A percentile compares a stretch with the other conserved stretches of the same genome.
Conservation (phyloP, 2,113 vertebrate genomes). For the Thermophis baileyi region DNA sequence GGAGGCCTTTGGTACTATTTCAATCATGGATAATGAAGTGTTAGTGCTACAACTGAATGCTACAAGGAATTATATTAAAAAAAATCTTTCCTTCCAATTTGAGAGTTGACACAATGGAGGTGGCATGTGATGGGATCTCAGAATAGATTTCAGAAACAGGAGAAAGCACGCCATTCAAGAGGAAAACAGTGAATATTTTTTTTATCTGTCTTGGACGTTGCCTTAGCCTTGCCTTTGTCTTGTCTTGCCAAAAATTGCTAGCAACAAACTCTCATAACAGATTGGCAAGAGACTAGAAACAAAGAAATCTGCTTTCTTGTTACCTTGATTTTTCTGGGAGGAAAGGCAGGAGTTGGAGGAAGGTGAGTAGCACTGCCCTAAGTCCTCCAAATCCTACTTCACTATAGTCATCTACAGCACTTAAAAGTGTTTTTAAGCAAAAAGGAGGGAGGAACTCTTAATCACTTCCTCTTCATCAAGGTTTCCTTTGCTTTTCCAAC, state of each 20-base stretch:
- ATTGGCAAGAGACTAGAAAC: not conserved
- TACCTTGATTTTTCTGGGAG: not conserved
- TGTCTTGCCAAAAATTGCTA: not conserved
- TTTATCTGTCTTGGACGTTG: not conserved
- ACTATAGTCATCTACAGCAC: not conserved
- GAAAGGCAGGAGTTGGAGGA: not conserved
- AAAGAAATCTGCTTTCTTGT: not conserved
- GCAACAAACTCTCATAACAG: not conserved
- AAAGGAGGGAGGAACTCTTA: not conserved
- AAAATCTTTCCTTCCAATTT: not conserved
- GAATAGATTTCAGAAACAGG: not conserved
- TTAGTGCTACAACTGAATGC: not conserved
- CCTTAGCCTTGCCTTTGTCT: not conserved
- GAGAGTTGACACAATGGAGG: not conserved
- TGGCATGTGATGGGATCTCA: no score
- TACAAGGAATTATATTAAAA: not conserved
- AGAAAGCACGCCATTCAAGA: not conserved
- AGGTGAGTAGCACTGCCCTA: not conserved
- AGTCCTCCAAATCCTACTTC: not conserved
- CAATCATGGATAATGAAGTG: not conserved
- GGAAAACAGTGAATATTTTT: not conserved
- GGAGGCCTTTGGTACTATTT: not conserved
- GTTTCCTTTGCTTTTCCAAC: not conserved
- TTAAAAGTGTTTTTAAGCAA: not conserved
- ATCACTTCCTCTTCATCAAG: not conserved